These are phyloP conservation scores for Phylloscopus trochilus DNA, from an alignment of 2,113 vertebrate species.

Conservation along the genomic window DNA sequence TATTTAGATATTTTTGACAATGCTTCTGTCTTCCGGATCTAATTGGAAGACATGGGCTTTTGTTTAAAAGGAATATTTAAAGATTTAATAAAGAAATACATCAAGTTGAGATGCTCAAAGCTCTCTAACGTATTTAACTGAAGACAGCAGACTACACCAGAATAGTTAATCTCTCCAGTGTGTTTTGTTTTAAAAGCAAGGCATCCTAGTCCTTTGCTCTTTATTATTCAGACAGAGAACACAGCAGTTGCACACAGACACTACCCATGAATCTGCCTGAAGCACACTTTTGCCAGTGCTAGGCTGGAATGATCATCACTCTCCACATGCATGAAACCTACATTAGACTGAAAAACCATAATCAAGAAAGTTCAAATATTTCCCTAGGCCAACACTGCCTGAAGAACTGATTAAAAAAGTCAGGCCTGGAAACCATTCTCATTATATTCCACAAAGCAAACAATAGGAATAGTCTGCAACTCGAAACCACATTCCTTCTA, in stretches of 20 bases:
- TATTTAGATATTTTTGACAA: background rate
- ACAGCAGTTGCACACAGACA: background rate
- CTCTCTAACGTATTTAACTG: background rate
- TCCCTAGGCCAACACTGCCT: background rate
- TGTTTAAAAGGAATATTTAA: background rate
- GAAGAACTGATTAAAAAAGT: slow-evolving; percentile 9
- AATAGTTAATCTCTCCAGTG: background rate
- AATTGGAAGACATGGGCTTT: background rate
- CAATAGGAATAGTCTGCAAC: rapidly evolving
- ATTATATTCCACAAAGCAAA: slow-evolving; percentile 13
- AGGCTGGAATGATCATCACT: background rate
- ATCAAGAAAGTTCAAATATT: slow-evolving; percentile 7
- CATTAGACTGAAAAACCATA: background rate
- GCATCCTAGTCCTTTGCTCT: background rate
- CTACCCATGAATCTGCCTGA: background rate
- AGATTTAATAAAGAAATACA: background rate
- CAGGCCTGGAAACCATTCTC: background rate
- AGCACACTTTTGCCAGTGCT: background rate
- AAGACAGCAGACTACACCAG: background rate
- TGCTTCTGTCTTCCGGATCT: background rate
- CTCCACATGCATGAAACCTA: background rate
- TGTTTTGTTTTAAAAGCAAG: background rate
- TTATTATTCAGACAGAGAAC: slow-evolving; percentile 14
- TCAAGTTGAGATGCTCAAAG: background rate
- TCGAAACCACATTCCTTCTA: background rate